Evolutionary conservation across 2,888 invertebrate species (phyloP).

Genomic region (Elmis aenea): DNA sequence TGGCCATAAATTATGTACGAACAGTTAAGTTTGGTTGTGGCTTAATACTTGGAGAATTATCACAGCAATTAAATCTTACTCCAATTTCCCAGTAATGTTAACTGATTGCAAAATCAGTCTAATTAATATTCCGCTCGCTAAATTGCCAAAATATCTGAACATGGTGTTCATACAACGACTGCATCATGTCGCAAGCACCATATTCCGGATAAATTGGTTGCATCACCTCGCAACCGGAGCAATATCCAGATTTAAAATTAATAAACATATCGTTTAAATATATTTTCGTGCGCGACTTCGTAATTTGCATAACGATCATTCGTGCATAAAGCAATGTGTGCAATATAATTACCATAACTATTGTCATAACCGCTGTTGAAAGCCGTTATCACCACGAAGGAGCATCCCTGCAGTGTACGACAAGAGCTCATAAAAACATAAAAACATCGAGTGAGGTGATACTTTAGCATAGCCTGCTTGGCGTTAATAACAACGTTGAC

Average conservation of each 20-base stretch:
- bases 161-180: too few species aligned
- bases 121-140: too few species aligned
- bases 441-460: slow-evolving; percentile 19
- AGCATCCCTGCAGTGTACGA: slow-evolving; percentile 16
- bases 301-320: slow-evolving; percentile 20
- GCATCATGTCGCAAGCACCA: background rate
- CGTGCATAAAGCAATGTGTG: slow-evolving; percentile 16
- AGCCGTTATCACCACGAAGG: slow-evolving; percentile 15
- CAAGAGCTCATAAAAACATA: slow-evolving; percentile 18
- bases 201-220: slow-evolving; percentile 11
- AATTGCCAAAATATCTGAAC: too few species aligned
- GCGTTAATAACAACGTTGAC: slow-evolving; percentile 21
- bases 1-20: too few species aligned
- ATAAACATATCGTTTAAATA: slow-evolving; percentile 23
- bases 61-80: too few species aligned
- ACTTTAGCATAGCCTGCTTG: slow-evolving; percentile 16
- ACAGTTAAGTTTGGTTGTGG: too few species aligned
- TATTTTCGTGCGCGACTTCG: slow-evolving; percentile 18
- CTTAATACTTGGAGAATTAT: too few species aligned
- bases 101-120: too few species aligned
- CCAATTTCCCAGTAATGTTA: too few species aligned
- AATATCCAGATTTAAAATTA: slow-evolving; percentile 17
- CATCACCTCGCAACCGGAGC: too few species aligned
- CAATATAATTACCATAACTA: slow-evolving; percentile 21
- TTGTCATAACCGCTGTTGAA: slow-evolving; percentile 17